phyloP scores from a whole-genome alignment of 2,113 vertebrate genomes.

The Ageneiosus marmoratus region DNA sequence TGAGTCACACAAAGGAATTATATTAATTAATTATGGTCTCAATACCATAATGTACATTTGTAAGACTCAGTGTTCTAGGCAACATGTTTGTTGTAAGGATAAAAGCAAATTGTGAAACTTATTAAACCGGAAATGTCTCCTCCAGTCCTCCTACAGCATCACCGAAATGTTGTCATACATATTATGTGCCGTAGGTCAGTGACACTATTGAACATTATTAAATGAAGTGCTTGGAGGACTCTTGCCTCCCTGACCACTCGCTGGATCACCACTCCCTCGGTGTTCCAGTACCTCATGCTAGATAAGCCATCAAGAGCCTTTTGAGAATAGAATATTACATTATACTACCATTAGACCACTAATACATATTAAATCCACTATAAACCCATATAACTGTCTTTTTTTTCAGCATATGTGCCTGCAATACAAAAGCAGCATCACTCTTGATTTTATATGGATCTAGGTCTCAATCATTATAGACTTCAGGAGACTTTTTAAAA shows the following conservation, averaged over 20 bases:
- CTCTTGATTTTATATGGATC: background rate
- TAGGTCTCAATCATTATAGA: too few species aligned
- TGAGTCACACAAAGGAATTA: background rate
- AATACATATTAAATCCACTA: background rate
- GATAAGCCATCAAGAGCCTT: background rate
- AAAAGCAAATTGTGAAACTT: background rate
- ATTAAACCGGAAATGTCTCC: background rate
- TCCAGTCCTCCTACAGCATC: background rate
- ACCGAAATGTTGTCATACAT: constrained; percentile 6
- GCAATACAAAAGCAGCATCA: background rate
- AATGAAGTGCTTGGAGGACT: background rate
- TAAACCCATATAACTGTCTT: background rate
- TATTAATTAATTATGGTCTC: background rate
- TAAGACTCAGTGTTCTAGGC: background rate
- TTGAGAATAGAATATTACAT: background rate
- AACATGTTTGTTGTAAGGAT: background rate
- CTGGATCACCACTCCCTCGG: background rate
- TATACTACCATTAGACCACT: background rate
- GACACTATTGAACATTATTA: background rate
- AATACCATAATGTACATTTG: background rate
- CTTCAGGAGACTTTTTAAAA: too few species aligned
- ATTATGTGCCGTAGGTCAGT: background rate
- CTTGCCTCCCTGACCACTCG: background rate
- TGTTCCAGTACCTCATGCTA: background rate
- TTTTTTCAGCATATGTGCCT: background rate